Evolutionary conservation across 2,888 invertebrate genomes (phyloP).

Genomic region (Rhodophaea formosa): DNA sequence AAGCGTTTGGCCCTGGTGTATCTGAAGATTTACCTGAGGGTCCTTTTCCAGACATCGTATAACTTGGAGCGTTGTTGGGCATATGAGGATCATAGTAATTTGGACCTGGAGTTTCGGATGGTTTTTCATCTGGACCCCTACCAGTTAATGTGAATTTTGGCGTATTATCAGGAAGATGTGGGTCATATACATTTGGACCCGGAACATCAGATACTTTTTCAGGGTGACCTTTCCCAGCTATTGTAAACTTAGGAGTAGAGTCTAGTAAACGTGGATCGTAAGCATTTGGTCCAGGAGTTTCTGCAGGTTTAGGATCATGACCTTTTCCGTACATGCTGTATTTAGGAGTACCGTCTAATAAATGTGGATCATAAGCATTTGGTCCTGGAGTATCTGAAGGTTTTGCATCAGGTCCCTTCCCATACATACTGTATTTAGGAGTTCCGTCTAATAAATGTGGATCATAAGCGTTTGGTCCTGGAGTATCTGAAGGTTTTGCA

Average conservation of each 20-base stretch:
- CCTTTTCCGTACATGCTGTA: conserved; percentile 84
- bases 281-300: conserved; percentile 83
- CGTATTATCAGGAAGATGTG: conserved; percentile 75
- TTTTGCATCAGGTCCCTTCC: conserved; percentile 76
- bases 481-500: conserved; percentile 54
- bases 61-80: conserved; percentile 81
- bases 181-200: conserved; percentile 80
- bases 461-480: conserved; percentile 76
- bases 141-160: conserved; percentile 85
- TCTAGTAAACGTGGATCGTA: conserved; percentile 80
- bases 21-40: conserved; percentile 63
- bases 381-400: conserved; percentile 79
- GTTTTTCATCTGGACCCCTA: conserved; percentile 69
- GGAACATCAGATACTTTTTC: conserved; percentile 76
- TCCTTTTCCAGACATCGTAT: conserved; percentile 83
- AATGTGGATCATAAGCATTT: conserved; percentile 78
- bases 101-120: conserved; percentile 69
- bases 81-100: conserved; percentile 71
- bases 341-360: conserved; percentile 75
- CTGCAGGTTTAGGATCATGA: conserved; percentile 69
- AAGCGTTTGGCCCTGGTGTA: conserved; percentile 82
- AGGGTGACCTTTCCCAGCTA: conserved; percentile 77
- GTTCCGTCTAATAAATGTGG: conserved; percentile 73
- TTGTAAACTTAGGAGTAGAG: conserved; percentile 79
- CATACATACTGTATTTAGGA: conserved; percentile 83